Evolutionary conservation across 2,113 vertebrate genomes (phyloP).

Genomic region (Oceanodroma tethys): DNA sequence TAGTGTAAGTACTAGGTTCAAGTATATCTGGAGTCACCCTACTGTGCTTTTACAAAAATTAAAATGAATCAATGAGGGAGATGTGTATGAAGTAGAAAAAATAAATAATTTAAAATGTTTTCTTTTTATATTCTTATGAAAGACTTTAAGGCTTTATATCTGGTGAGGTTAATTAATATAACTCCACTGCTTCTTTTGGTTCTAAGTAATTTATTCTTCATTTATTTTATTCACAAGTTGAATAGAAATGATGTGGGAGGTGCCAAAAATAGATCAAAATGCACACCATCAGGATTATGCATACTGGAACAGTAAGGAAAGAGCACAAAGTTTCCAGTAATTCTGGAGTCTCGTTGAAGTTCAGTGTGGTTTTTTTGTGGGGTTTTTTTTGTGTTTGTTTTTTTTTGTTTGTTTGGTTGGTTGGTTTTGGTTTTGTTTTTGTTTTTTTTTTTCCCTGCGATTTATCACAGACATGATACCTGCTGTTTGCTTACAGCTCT

Average conservation of each 20-base stretch:
- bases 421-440: background rate
- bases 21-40: background rate
- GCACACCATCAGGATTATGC: slow-evolving; percentile 16
- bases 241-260: slow-evolving; percentile 29
- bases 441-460: background rate
- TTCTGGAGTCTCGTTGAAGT: background rate
- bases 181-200: background rate
- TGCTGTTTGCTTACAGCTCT: background rate
- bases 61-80: background rate
- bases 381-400: background rate
- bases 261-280: slow-evolving; percentile 42
- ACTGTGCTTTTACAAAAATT: background rate
- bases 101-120: background rate
- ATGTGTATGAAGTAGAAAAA: background rate
- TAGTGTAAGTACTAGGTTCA: background rate
- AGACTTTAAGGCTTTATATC: background rate
- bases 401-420: background rate
- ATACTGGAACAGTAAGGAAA: slow-evolving; percentile 14
- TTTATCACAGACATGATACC: background rate
- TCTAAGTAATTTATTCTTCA: background rate
- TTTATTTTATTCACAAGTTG: slow-evolving; percentile 52
- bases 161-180: background rate
- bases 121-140: background rate
- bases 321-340: background rate
- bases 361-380: no score